Base-by-base conservation (phyloP, 2,113 vertebrate species). In the Caracal caracal region DNA sequence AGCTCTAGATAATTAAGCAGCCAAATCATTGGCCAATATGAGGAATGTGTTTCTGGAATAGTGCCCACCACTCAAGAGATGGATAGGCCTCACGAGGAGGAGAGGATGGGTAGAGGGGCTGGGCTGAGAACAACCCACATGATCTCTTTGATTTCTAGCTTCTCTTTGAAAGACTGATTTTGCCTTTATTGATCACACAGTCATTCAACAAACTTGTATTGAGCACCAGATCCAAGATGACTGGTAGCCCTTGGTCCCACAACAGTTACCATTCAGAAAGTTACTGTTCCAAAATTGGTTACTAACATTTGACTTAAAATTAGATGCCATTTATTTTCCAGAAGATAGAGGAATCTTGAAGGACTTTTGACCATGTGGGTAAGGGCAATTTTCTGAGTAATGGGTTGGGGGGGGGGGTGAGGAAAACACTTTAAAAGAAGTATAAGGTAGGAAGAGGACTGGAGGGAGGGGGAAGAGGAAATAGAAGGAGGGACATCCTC, bases 201-300 rank as follows among this genome's bases (percentile, higher is more conserved):
- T 94, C 65, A 89, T 91, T 96, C 79, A 51, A 89, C 68, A 91
- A 93, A 90, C 63, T 59, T 61, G 15, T 65, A 66, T n/a, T 85
- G 66, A 88, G 22, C n/a, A 51, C 51, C 61, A 79, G 43, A 94
- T 40, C 43, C 53, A 94, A 43, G 47, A 80, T 70, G 63, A 90
- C 92, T 95, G 47, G 12, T 75, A 78, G 51, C 61, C 63, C 61
- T 53, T 85, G 47, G 2, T 94, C 68, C 73, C 47, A 86, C 75
- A 37, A 51, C 15, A 87, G 65, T 78, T 94, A 80, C 26, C 90
- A 93, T 63, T 47, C 40, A 88, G n/a, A 80, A 90, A 91, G 40
- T 33, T 80, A 15, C 79, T 63, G 6, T 92, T 93, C 49, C 66
- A 92, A 95, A 97, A 95, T 84, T 80, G 94, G 94, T 94, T 85